These are phyloP conservation scores for Sapajus apella DNA, from an alignment of 2,113 vertebrate species.

Conservation along the genomic window DNA sequence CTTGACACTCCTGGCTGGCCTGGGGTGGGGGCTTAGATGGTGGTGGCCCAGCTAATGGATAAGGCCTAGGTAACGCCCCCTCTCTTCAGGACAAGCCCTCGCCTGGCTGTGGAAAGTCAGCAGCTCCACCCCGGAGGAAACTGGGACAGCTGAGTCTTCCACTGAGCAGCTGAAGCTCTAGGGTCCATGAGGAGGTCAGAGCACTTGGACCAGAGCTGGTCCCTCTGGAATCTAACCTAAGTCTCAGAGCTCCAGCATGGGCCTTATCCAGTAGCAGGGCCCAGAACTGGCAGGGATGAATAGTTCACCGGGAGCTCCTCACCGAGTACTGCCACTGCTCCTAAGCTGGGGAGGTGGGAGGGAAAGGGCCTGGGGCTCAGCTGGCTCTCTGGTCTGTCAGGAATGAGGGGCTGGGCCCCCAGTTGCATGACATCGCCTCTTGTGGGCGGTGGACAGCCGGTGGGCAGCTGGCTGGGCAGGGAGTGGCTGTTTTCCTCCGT, in stretches of 20 bases:
- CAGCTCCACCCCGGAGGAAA: not conserved
- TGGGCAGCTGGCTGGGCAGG: slow-evolving; percentile 66
- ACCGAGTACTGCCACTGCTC: not conserved
- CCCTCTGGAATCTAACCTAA: not conserved
- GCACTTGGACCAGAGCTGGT: not conserved
- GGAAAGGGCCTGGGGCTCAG: not conserved
- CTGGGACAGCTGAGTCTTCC: not conserved
- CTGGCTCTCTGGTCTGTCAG: not conserved
- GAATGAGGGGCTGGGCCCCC: slow-evolving; percentile 58
- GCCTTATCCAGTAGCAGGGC: not conserved
- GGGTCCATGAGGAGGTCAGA: not conserved
- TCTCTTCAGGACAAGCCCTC: not conserved
- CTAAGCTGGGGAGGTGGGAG: not conserved
- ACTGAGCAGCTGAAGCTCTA: not conserved
- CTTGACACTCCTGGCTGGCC: not conserved
- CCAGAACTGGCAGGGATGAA: not conserved
- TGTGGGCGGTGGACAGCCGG: slow-evolving; percentile 55
- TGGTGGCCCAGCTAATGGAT: not conserved
- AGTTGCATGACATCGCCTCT: not conserved
- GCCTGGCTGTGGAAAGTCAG: not conserved
- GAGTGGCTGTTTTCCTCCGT: slow-evolving; percentile 40
- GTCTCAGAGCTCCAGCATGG: not conserved
- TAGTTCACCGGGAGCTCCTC: not conserved
- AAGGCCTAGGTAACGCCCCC: not conserved
- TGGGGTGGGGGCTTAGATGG: not conserved